These are phyloP conservation scores for Spodoptera frugiperda DNA, from an alignment of 1,140 invertebrate genomes.

Conservation along the genomic window DNA sequence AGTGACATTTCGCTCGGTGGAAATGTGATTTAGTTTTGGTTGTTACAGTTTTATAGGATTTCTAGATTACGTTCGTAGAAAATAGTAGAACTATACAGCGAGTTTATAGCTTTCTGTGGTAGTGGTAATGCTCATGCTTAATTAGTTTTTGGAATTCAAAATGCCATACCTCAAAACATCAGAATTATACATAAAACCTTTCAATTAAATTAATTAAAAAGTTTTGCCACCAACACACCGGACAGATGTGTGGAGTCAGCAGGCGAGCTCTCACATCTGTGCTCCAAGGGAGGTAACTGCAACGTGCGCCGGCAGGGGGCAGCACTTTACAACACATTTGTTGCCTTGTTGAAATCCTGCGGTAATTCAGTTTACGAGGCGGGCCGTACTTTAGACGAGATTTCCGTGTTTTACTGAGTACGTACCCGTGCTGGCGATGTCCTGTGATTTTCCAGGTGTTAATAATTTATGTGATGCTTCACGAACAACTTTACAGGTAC, in stretches of 20 bases:
- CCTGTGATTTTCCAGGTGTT: too few relatives aligned
- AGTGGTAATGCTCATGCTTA: too few relatives aligned
- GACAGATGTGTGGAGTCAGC: conserved; percentile 17
- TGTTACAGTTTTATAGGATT: too few relatives aligned
- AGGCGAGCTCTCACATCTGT: not conserved
- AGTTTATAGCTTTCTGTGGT: too few relatives aligned
- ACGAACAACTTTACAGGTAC: too few relatives aligned
- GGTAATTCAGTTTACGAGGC: conserved; percentile 23
- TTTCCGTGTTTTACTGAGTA: conserved; percentile 4
- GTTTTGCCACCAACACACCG: not conserved
- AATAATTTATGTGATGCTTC: too few relatives aligned
- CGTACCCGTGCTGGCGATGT: too few relatives aligned
- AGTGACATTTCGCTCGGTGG: too few relatives aligned
- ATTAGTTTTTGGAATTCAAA: too few relatives aligned
- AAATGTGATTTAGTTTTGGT: too few relatives aligned
- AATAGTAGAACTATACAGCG: too few relatives aligned
- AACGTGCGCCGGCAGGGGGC: not conserved
- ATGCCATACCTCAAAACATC: not conserved
- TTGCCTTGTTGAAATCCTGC: conserved; percentile 22
- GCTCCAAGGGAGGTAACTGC: not conserved
- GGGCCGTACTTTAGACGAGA: conserved; percentile 1
- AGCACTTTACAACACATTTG: conserved; percentile 24
- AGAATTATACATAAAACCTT: not conserved
- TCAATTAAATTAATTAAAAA: conserved; percentile 5
- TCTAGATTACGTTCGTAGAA: too few relatives aligned